A percentile compares a stretch with the other conserved stretches of the same genome.
Conservation (phyloP, 1,140 invertebrate genomes). For the Eueides isabella region DNA sequence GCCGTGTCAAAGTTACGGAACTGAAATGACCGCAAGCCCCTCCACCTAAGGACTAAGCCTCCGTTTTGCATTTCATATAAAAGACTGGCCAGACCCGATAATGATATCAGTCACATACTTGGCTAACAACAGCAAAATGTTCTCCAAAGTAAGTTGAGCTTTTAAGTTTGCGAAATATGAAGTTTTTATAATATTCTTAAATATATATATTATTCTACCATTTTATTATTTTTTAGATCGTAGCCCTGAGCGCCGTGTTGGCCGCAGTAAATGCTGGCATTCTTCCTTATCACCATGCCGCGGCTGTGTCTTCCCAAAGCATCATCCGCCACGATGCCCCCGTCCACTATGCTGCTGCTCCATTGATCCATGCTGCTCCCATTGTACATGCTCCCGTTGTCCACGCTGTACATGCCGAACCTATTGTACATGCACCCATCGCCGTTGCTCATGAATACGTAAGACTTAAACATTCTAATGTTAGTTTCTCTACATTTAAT, state of each 20-base stretch:
- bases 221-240: conserved; percentile 51
- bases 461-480: no score
- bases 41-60: conserved; percentile 66
- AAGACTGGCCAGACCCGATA: conserved; percentile 70
- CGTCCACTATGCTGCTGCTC: conserved; percentile 60
- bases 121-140: conserved; percentile 79
- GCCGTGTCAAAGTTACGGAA: conserved; percentile 81
- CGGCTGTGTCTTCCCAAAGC: conserved; percentile 78
- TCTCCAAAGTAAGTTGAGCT: conserved; percentile 76
- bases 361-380: conserved; percentile 61
- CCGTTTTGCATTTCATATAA: conserved; percentile 80
- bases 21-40: conserved; percentile 75
- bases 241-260: conserved; percentile 72
- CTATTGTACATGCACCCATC: conserved; percentile 63
- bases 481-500: no score
- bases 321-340: conserved; percentile 76
- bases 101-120: conserved; percentile 79
- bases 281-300: conserved; percentile 62
- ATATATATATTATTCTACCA: background rate
- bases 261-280: conserved; percentile 74
- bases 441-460: conserved; percentile 67
- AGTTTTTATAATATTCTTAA: background rate
- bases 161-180: conserved; percentile 3
- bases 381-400: conserved; percentile 71
- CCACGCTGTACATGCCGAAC: conserved; percentile 70